Percentiles rank a stretch among this genome's conserved stretches.
These are phyloP conservation scores for Myzus persicae DNA, from an alignment of 1,140 invertebrate genomes.

Conservation along the genomic window DNA sequence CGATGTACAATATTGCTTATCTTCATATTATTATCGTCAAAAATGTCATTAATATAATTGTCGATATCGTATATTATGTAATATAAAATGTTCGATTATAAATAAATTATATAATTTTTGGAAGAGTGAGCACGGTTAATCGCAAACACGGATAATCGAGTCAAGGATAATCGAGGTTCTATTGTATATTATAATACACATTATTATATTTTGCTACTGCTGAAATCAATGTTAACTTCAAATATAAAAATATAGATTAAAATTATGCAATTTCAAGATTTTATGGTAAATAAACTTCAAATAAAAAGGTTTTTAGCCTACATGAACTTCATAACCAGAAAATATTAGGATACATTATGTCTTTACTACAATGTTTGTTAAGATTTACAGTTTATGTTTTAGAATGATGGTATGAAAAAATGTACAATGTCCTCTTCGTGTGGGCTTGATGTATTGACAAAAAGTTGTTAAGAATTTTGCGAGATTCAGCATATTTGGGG, in stretches of 20 bases:
- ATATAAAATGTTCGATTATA: constrained; percentile 7
- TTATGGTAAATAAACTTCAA: too few relatives aligned
- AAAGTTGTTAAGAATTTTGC: too few relatives aligned
- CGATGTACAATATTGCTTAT: constrained; percentile 34
- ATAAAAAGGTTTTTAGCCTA: too few relatives aligned
- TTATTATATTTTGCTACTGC: not conserved
- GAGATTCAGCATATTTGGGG: too few relatives aligned
- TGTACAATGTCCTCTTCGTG: too few relatives aligned
- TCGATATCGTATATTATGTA: not conserved
- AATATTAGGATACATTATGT: too few relatives aligned
- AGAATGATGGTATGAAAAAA: too few relatives aligned
- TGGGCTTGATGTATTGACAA: too few relatives aligned
- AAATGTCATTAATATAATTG: not conserved
- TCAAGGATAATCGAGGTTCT: constrained; percentile 18
- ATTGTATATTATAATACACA: too few relatives aligned
- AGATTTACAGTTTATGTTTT: too few relatives aligned
- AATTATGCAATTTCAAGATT: not conserved
- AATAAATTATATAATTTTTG: not conserved
- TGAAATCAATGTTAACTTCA: not conserved
- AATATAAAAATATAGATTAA: not conserved
- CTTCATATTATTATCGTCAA: constrained; percentile 29
- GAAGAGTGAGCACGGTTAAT: not conserved
- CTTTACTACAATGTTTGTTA: too few relatives aligned
- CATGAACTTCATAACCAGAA: too few relatives aligned
- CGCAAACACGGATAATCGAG: constrained; percentile 17